A percentile compares a stretch with the other conserved stretches of the same genome.
Evolutionary conservation across 1,140 invertebrate genomes (phyloP).

Genomic region (Atopsyche davidsoni): DNA sequence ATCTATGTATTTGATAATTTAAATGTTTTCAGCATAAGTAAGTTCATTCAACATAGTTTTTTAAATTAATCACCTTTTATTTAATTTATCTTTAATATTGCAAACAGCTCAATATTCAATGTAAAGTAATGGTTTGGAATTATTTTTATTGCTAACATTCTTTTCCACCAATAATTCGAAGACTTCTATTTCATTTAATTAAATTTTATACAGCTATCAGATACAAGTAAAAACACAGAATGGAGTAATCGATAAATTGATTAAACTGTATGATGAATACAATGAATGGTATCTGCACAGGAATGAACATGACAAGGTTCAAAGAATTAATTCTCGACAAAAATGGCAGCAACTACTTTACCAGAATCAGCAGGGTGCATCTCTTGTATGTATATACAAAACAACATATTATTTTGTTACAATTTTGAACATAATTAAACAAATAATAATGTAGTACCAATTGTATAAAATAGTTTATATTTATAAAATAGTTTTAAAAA

Average conservation of each 20-base stretch:
- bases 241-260: conserved; percentile 62
- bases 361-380: conserved; percentile 49
- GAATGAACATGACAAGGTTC: conserved; percentile 35
- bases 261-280: conserved; percentile 62
- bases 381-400: conserved; percentile 53
- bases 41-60: too few species aligned
- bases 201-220: conserved; percentile 50
- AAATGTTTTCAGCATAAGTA: too few species aligned
- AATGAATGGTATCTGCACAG: conserved; percentile 59
- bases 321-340: conserved; percentile 57
- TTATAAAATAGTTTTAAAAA: conserved; percentile 16
- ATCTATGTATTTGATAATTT: too few species aligned
- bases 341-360: conserved; percentile 65
- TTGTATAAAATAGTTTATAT: too few species aligned
- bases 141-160: too few species aligned
- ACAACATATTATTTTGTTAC: conserved; percentile 17
- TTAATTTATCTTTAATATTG: too few species aligned
- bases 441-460: too few species aligned
- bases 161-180: too few species aligned
- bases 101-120: conserved; percentile 5
- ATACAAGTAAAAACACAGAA: conserved; percentile 58
- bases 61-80: too few species aligned
- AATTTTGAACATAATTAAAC: conserved; percentile 2
- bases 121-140: conserved; percentile 14
- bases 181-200: too few species aligned